phyloP scores from a whole-genome alignment of 2,113 vertebrate species.

The Sphyrna mokarran region DNA sequence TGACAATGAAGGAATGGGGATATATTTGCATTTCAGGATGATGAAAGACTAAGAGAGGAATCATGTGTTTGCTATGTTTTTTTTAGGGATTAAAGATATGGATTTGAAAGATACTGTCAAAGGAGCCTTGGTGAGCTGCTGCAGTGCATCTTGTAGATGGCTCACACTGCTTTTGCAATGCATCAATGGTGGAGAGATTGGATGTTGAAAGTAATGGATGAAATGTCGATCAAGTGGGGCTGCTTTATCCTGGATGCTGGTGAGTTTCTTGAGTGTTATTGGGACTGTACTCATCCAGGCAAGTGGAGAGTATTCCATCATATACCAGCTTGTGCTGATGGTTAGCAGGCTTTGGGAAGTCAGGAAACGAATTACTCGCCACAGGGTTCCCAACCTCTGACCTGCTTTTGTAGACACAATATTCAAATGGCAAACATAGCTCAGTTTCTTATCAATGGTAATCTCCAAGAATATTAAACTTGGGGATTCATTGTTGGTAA shows the following conservation, averaged over 20 bases:
- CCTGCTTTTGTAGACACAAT: too few relatives aligned
- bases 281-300: too few relatives aligned
- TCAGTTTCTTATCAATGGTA: too few relatives aligned
- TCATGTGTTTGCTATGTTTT: neutral
- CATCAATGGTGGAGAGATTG: neutral
- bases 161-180: neutral
- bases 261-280: neutral
- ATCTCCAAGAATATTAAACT: too few relatives aligned
- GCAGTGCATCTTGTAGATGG: neutral
- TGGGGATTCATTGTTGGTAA: too few relatives aligned
- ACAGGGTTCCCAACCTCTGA: neutral
- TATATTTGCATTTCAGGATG: too few relatives aligned
- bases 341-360: neutral
- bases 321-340: neutral
- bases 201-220: neutral
- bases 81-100: neutral
- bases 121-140: neutral
- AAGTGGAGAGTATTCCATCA: neutral
- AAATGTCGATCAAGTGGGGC: neutral
- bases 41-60: too few relatives aligned
- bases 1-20: neutral
- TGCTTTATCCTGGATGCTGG: neutral
- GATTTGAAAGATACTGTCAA: neutral
- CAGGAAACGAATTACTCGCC: neutral
- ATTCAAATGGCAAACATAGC: too few relatives aligned